Evolutionary conservation across 1,140 invertebrate genomes (phyloP), one percentile per base, ranked within the genome.

Genomic region (Stegodyphus dumicola): DNA sequence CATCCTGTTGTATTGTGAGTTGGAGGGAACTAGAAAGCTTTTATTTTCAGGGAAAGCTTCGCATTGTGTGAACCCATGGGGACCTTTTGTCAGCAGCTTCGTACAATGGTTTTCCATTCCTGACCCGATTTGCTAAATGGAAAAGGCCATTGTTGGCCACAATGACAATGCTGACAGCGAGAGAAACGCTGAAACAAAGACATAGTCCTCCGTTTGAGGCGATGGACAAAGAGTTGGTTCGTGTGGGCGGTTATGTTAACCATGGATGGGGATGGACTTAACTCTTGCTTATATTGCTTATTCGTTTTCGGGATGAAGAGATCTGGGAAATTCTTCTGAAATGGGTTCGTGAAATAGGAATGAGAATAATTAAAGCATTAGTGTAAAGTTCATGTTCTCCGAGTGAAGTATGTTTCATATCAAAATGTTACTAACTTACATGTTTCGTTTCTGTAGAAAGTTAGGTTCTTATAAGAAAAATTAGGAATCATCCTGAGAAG

Each of bases 51-150:
- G 6, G 60, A 66, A 54, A 52, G 53, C 33, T 15, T 17, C 53
- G 49, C 66, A 51, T 18, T 54, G 67, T 77, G 48, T 18, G 18
- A 49, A 65, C 65, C 77, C 48, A 53, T 60, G 67, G 78, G 78
- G 53, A 56, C 78, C 69, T 17, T 80, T 79, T 79, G 69, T 65
- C 69, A 65, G 65, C 49, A 64, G 18, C 18, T 15, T 52, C n/a
- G 51, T 33, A 69, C 77, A 69, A 79, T 79, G 48, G 60, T 54
- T 51, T 79, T 69, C 77, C 60, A 65, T 48, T 67, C 11, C 67
- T 80, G 78, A 80, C 78, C 78, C 78, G 78, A 80, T 71, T 80
- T 60, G 69, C 78, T 80, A 71, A 71, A 80, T 70, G 78, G 71
- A 71, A 74, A 66, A 52, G 71, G 54, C 78, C 69, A 83, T 83